Evolutionary conservation across 2,113 vertebrate species (phyloP).

Genomic region (Ciconia boyciana): DNA sequence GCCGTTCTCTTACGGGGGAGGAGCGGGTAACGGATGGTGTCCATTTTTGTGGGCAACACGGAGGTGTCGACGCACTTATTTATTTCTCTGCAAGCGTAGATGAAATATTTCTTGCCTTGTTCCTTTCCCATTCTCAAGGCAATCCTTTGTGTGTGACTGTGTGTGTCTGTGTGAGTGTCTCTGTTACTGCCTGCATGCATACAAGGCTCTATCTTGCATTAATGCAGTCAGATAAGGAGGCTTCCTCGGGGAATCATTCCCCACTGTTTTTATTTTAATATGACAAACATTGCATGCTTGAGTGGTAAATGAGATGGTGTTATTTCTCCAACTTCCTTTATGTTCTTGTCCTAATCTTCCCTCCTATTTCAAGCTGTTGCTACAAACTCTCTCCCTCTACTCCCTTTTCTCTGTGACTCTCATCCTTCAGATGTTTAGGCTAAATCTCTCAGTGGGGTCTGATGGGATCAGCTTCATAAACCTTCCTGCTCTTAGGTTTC

Average conservation of each 20-base stretch:
- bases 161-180: not conserved
- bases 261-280: constrained; percentile 50
- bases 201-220: constrained; percentile 21
- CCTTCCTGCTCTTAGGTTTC: constrained; percentile 36
- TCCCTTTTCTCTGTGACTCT: not conserved
- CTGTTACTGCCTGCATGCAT: not conserved
- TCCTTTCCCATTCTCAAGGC: not conserved
- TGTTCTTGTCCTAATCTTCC: constrained; percentile 26
- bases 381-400: not conserved
- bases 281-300: constrained; percentile 32
- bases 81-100: not conserved
- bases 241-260: constrained; percentile 23
- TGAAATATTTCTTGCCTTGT: not conserved
- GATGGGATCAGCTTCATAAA: constrained; percentile 41
- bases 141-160: not conserved
- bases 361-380: constrained; percentile 32
- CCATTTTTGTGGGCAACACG: not conserved
- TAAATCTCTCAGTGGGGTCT: constrained; percentile 17
- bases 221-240: constrained; percentile 46
- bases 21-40: not conserved
- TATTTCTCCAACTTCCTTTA: constrained; percentile 26
- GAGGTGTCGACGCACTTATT: not conserved
- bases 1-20: not conserved
- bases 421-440: constrained; percentile 58
- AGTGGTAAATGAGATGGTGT: constrained; percentile 52